Base-by-base conservation (phyloP, 1,140 invertebrate genomes). In the Piezodorus guildinii region DNA sequence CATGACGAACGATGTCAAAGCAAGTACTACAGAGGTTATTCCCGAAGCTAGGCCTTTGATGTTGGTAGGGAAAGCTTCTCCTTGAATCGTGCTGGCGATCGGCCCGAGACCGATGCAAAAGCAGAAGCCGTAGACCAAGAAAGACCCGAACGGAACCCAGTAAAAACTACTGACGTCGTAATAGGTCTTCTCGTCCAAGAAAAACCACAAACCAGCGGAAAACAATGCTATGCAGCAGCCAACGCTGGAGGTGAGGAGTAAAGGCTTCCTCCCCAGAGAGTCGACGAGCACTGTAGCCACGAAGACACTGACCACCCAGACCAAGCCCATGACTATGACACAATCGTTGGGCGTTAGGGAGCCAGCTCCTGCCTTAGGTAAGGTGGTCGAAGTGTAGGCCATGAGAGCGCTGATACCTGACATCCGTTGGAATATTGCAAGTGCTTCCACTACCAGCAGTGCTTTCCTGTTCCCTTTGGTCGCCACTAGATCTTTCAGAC, bases 391-490 rank as follows among this genome's bases (percentile, higher is more conserved):
- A 19, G 85, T 80, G 70, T 90, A 90, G 30, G 85, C 84, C 68
- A 84, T 82, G 19, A 91, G 77, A 1, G 84, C 84, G 59, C 85
- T 85, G n/a, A 87, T 83, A 1, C 88, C 85, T 60, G 82, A 86
- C 39, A 89, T 77, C 70, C 90, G 86, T 72, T 91, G 87, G 23
- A 87, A 84, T 6, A 84, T 77, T 69, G 86, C 85, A 62, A 90
- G 74, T 16, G 81, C 74, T 44, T 84, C 70, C 25, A 83, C 77
- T 45, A 89, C 81, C 9, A 81, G 72, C 9, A 91, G 73, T 1
- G 84, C 85, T 65, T 78, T 81, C 43, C 80, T 75, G 71, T 87
- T 85, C 12, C 77, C 81, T 8, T 75, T 74, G 0, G 78, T 78
- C 1, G 71, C 73, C 10, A 84, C 72, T 10, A 86, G 62, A 73